These are phyloP conservation scores for Eucriotettix oculatus DNA, from an alignment of 2,888 invertebrate species.

Conservation along the genomic window DNA sequence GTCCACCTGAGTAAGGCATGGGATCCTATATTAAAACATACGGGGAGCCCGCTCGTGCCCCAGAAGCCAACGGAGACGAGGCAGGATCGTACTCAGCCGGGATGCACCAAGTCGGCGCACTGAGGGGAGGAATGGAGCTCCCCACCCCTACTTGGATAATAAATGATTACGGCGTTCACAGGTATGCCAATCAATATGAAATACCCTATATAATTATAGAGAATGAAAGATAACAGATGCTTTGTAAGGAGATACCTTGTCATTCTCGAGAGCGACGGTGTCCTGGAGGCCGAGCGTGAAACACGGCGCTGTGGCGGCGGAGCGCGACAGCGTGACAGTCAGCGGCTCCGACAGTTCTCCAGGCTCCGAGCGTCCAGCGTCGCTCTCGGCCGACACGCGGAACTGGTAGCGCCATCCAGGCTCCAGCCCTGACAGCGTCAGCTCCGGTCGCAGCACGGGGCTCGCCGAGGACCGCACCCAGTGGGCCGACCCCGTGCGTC, in stretches of 20 bases:
- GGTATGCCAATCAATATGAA: too few species aligned
- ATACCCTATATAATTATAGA: too few species aligned
- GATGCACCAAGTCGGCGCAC: too few species aligned
- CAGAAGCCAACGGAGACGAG: too few species aligned
- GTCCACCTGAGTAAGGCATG: too few species aligned
- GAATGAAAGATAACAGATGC: too few species aligned
- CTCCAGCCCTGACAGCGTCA: conserved; percentile 64
- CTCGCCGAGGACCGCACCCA: conserved; percentile 70
- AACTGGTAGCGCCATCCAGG: conserved; percentile 82
- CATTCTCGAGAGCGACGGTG: conserved; percentile 59
- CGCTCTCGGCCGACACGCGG: conserved; percentile 82
- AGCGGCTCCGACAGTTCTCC: conserved; percentile 78
- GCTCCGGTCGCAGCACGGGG: conserved; percentile 52
- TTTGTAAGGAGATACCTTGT: conserved; percentile 31
- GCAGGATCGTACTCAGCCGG: too few species aligned
- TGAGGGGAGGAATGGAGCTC: too few species aligned
- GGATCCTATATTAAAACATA: too few species aligned
- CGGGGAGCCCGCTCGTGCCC: too few species aligned
- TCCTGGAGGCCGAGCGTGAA: conserved; percentile 56
- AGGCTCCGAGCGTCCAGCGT: conserved; percentile 67
- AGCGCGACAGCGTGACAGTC: conserved; percentile 51
- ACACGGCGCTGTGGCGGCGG: conserved; percentile 51
- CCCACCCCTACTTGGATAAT: too few species aligned
- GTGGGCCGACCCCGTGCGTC: conserved; percentile 55
- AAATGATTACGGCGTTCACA: too few species aligned